Evolutionary conservation across 2,888 invertebrate species (phyloP).

Genomic region (Pyralis farinalis): DNA sequence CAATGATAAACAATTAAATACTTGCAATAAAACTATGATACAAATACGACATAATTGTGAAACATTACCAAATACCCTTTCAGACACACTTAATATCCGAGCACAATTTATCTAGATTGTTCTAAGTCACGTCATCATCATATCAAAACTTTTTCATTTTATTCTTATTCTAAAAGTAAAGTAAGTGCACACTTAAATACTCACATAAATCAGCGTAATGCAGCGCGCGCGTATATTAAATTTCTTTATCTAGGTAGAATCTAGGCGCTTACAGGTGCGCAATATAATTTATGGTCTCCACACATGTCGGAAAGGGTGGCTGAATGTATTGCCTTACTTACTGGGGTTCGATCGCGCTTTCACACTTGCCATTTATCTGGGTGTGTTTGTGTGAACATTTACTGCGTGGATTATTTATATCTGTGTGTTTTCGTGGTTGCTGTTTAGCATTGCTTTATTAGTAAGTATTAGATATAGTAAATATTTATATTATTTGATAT

Average conservation of each 20-base stretch:
- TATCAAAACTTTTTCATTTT: too few relatives aligned
- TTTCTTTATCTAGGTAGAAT: conserved; percentile 66
- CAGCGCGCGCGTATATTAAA: conserved; percentile 51
- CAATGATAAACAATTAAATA: too few relatives aligned
- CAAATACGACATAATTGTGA: too few relatives aligned
- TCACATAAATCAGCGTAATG: conserved; percentile 48
- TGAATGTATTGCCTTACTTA: conserved; percentile 68
- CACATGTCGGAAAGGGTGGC: conserved; percentile 57
- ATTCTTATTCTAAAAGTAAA: conserved; percentile 10
- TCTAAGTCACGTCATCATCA: too few relatives aligned
- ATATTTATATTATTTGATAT: too few relatives aligned
- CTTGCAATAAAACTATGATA: too few relatives aligned
- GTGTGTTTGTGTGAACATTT: neutral
- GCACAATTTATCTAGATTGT: too few relatives aligned
- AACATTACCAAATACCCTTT: too few relatives aligned
- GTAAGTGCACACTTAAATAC: conserved; percentile 26
- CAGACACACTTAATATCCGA: too few relatives aligned
- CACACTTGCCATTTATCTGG: conserved; percentile 30
- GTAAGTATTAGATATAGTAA: too few relatives aligned
- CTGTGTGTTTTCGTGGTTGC: too few relatives aligned
- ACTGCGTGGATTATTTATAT: neutral
- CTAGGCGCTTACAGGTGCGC: conserved; percentile 68
- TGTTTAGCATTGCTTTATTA: too few relatives aligned
- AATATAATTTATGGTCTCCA: conserved; percentile 60
- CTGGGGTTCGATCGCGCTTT: conserved; percentile 48